These are phyloP conservation scores for Salminus brasiliensis DNA, from an alignment of 2,113 vertebrate genomes.

Conservation along the genomic window DNA sequence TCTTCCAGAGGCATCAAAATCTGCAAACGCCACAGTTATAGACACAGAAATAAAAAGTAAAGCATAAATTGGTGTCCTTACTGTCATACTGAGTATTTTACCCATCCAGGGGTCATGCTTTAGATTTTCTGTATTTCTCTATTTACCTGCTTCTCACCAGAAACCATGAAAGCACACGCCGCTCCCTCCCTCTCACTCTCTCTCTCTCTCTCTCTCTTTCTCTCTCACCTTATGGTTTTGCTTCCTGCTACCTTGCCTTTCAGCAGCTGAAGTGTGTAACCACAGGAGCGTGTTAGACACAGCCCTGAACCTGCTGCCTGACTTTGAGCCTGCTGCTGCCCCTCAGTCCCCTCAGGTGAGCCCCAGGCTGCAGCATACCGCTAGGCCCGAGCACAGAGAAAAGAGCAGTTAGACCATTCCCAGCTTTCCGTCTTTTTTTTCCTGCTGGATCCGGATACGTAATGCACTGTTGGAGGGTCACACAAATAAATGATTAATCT, in stretches of 20 bases:
- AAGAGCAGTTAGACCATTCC: conserved; percentile 4
- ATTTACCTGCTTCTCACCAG: no score
- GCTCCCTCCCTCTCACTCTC: not conserved
- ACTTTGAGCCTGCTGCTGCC: conserved; percentile 4
- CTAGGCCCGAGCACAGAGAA: not conserved
- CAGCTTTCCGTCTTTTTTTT: conserved; percentile 40
- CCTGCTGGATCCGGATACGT: conserved; percentile 25
- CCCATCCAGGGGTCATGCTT: no score
- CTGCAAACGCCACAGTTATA: no score
- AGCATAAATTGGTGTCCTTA: no score
- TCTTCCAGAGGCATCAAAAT: no score
- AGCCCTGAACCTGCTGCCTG: not conserved
- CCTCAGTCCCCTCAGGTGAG: not conserved
- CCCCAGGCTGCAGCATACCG: conserved; percentile 33
- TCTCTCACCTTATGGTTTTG: conserved; percentile 41
- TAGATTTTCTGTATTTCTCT: no score
- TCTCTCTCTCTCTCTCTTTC: not conserved
- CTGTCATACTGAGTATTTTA: no score
- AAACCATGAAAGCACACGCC: no score
- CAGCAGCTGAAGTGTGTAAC: not conserved
- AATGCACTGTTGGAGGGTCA: not conserved
- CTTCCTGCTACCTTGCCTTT: not conserved
- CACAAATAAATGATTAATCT: conserved; percentile 62
- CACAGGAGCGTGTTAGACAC: not conserved
- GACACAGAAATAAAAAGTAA: no score